A percentile compares a stretch with the other conserved stretches of the same genome.
phyloP scores from a whole-genome alignment of 2,888 invertebrate genomes.

The Eudasyphora cyanicolor region DNA sequence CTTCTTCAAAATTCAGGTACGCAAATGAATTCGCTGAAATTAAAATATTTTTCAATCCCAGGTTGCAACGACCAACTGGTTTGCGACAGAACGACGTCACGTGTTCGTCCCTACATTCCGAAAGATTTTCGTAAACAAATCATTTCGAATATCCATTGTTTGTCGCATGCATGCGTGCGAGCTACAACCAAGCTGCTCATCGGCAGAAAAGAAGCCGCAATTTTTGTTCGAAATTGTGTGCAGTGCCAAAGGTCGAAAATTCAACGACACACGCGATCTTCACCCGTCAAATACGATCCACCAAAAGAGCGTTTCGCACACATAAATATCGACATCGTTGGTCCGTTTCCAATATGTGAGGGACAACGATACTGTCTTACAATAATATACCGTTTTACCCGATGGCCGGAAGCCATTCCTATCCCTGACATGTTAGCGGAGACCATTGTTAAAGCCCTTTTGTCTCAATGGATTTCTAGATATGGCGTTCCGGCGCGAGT shows the following conservation, averaged over 20 bases:
- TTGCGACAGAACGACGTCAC: background rate
- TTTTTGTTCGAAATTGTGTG: no score
- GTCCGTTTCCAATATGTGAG: background rate
- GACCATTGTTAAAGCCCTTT: no score
- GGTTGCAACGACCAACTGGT: background rate
- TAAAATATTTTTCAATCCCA: no score
- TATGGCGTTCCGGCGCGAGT: no score
- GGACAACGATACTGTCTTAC: no score
- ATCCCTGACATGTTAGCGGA: no score
- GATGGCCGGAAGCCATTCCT: constrained; percentile 10
- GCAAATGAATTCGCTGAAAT: background rate
- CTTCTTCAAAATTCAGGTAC: background rate
- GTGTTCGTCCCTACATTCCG: background rate
- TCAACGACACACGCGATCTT: no score
- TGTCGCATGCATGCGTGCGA: background rate
- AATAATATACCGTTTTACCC: constrained; percentile 8
- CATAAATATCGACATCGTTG: no score
- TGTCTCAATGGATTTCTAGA: no score
- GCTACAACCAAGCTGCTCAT: no score
- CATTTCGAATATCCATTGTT: background rate
- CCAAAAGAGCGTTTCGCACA: constrained; percentile 18
- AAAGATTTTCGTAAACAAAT: background rate
- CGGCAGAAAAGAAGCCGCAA: no score
- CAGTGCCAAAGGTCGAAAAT: no score
- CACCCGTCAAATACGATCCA: background rate